These are phyloP conservation scores for Zoanthus solanderi DNA, from an alignment of 92 coral and sea anemone genomes.

Conservation along the genomic window DNA sequence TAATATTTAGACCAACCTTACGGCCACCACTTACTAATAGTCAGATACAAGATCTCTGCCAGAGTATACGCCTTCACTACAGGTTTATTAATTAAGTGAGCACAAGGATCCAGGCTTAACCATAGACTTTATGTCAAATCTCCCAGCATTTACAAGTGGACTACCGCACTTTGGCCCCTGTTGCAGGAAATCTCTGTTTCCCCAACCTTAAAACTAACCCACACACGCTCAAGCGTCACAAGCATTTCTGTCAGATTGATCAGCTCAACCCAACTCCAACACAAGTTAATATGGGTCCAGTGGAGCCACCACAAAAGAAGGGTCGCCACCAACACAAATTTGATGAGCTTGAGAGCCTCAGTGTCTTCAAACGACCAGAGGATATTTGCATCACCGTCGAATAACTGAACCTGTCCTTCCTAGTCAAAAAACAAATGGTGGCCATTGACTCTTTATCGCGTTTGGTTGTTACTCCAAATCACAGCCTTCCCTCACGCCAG, in stretches of 20 bases:
- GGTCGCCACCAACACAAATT: slow-evolving; percentile 36
- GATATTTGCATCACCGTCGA: slow-evolving; percentile 46
- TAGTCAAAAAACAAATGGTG: slow-evolving; percentile 41
- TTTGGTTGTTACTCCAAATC: not conserved
- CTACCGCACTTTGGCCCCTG: slow-evolving; percentile 47
- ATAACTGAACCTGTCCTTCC: slow-evolving; percentile 30
- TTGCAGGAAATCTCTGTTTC: slow-evolving; percentile 62
- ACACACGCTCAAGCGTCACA: not conserved
- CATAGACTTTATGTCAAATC: slow-evolving; percentile 51
- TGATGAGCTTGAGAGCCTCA: slow-evolving; percentile 56
- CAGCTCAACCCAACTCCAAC: not conserved
- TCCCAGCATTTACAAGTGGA: slow-evolving; percentile 40
- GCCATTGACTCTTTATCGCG: slow-evolving; percentile 32
- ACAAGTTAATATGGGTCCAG: no score
- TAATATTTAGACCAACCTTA: slow-evolving; percentile 21
- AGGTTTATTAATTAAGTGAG: slow-evolving; percentile 3
- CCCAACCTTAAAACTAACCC: slow-evolving; percentile 48
- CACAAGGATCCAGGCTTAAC: slow-evolving; percentile 49
- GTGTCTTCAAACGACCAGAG: slow-evolving; percentile 64
- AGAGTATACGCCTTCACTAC: slow-evolving; percentile 42
- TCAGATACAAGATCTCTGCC: slow-evolving; percentile 27
- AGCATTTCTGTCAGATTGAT: not conserved
- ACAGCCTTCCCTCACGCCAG: slow-evolving; percentile 58
- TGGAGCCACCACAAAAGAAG: no score
- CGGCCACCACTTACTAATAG: slow-evolving; percentile 15